These are phyloP conservation scores for Synanthedon formicaeformis DNA, from an alignment of 2,888 invertebrate genomes.

Conservation along the genomic window DNA sequence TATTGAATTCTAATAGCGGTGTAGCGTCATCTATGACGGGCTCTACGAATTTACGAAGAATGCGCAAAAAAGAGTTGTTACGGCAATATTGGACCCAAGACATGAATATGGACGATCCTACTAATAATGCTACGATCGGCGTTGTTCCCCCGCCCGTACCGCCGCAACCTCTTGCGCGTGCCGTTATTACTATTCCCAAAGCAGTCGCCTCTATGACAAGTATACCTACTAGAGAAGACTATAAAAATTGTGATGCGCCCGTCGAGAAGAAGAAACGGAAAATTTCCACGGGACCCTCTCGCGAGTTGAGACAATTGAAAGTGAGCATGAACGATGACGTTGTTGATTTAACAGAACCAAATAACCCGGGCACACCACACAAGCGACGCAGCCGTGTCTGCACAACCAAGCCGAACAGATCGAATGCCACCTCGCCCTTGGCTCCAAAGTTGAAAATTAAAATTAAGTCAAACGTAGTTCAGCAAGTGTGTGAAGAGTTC, in stretches of 20 bases:
- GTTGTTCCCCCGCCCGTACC: slow-evolving; percentile 69
- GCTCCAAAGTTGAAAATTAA: slow-evolving; percentile 85
- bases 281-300: slow-evolving; percentile 58
- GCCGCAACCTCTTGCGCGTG: slow-evolving; percentile 73
- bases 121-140: slow-evolving; percentile 60
- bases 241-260: slow-evolving; percentile 75
- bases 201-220: slow-evolving; percentile 90
- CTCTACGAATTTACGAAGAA: slow-evolving; percentile 82
- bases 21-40: slow-evolving; percentile 66
- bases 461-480: slow-evolving; percentile 72
- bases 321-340: slow-evolving; percentile 70
- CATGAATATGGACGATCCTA: slow-evolving; percentile 85
- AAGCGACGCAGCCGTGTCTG: slow-evolving; percentile 40
- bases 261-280: slow-evolving; percentile 78
- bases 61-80: slow-evolving; percentile 90
- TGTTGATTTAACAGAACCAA: slow-evolving; percentile 48
- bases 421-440: slow-evolving; percentile 31
- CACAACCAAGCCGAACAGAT: slow-evolving; percentile 29
- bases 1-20: slow-evolving; percentile 45
- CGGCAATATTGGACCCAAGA: slow-evolving; percentile 86
- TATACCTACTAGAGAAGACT: slow-evolving; percentile 88
- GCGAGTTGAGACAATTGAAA: slow-evolving; percentile 76
- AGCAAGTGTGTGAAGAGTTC: slow-evolving; percentile 61
- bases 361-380: slow-evolving; percentile 26
- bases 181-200: slow-evolving; percentile 86